Evolutionary conservation across 1,140 invertebrate genomes (phyloP), one percentile per base, ranked within the genome.

Genomic region (Ooceraea biroi): DNA sequence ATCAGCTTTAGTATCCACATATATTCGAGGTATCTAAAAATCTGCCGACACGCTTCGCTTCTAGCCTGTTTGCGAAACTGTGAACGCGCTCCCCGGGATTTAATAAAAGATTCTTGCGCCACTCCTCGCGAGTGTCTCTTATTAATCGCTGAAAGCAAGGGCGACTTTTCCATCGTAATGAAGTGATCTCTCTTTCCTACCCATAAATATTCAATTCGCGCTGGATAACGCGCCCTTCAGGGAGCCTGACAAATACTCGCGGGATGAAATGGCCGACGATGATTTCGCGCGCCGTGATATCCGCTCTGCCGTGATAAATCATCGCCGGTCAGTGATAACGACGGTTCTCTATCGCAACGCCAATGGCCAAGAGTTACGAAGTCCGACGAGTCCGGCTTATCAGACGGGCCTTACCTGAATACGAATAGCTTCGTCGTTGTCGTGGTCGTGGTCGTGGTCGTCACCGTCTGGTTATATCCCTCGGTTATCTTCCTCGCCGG

Each of bases 371-470:
- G 41, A 80, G 30, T 68, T 68, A 68, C 76, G 68, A 66, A 77
- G 63, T 76, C 41, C n/a, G 19, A 22, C 12, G 10, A 27, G 61
- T 55, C 5, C 30, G 14, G 46, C 52, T 80, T 80, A 80, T 80
- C 76, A 22, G 36, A 44, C 27, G 46, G 41, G 61, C 10, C 91
- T 90, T 86, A 90, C 90, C 90, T 83, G 86, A 85, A 88, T 83
- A 66, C 68, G 46, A 87, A 85, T 63, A 78, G 82, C 77, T 50
- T 76, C 82, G 74, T 88, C 80, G 85, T 78, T 36, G 72, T 85
- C 69, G 84, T 82, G 65, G 69, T 73, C 61, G 82, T 73, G 57
- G 84, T 83, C 55, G 86, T 84, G 52, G 71, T 60, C 74, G 60
- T 78, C 68, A 82, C 68, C 58, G 88, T 86, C 48, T 66, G 68